These are phyloP conservation scores for Tamias sibiricus DNA, from an alignment of 2,113 vertebrate genomes.

Conservation along the genomic window DNA sequence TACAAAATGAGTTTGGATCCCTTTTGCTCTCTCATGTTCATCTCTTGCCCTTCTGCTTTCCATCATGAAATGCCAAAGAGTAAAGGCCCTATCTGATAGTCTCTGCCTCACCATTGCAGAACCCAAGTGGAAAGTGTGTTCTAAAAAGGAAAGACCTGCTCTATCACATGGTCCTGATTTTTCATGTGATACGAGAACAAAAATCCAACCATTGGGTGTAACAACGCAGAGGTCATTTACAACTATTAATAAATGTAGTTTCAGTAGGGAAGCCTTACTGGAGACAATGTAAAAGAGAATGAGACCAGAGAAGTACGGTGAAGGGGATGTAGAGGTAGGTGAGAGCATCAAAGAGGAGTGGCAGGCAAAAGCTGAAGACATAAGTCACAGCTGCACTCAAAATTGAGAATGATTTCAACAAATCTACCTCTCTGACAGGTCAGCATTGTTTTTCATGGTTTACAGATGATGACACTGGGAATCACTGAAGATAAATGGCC, in stretches of 20 bases:
- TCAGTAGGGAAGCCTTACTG: neutral
- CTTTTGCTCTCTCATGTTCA: neutral
- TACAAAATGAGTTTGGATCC: neutral
- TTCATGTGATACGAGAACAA: neutral
- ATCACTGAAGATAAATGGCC: neutral
- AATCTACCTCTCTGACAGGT: neutral
- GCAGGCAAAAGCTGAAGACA: neutral
- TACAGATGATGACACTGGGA: neutral
- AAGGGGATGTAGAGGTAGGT: neutral
- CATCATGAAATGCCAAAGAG: neutral
- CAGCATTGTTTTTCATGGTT: neutral
- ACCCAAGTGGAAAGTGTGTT: too few relatives aligned
- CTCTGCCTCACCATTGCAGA: too few relatives aligned
- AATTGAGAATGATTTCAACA: neutral
- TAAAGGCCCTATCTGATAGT: neutral
- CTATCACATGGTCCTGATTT: too few relatives aligned
- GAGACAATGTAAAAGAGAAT: neutral
- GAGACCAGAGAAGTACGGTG: neutral
- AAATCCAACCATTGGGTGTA: neutral
- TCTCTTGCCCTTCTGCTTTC: neutral
- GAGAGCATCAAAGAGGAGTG: neutral
- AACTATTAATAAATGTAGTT: neutral
- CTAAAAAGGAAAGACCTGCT: too few relatives aligned
- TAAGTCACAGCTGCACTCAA: too few relatives aligned
- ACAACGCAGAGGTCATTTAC: neutral